Base-by-base conservation (phyloP, 1,140 invertebrate species). In the Drosophila sturtevanti region DNA sequence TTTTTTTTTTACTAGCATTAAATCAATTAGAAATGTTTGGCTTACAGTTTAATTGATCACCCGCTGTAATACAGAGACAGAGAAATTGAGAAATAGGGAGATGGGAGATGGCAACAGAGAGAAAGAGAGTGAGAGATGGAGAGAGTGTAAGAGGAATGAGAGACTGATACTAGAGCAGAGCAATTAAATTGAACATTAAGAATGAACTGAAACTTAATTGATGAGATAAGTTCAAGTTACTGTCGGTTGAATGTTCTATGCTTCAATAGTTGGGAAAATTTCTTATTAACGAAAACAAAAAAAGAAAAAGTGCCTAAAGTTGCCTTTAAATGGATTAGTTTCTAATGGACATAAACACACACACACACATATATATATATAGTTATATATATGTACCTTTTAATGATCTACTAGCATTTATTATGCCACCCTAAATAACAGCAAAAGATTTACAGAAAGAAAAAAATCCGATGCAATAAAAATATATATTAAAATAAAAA, bases 21-120 rank as follows among this genome's bases (percentile, higher is more conserved):
- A 87, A 86, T 86, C 82, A 86, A 86, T 86, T 86, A 78, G 68
- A 76, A 68, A 72, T 81, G 63, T 81, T 76, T 68, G 31, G 38
- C 78, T 72, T 72, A 62, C 59, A 64, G 56, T 68, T 71, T 72
- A 86, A 86, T 87, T 74, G 79, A 87, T 87, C 72, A 54, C 67
- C 67, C 62, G 41, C 21, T 58, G 27, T 22, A 51, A 58, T 11
- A 7, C 10, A 58, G 22, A 56, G 63, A 48, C 51, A 21, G 56
- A 35, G 31, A 54, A 11, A 2, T 4, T 10, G 10, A n/a, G n/a
- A 59, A 31, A 48, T 21, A 56, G 58, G 60, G 12, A 59, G 27
- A 1, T 16, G n/a, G 52, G 52, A 52, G 54, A n/a, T 34, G n/a
- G 11, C n/a, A n/a, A n/a, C n/a, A 44, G 18, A 5, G 9, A 10